Evolutionary conservation across 1,140 invertebrate genomes (phyloP).

Genomic region (Eurosta solidaginis): DNA sequence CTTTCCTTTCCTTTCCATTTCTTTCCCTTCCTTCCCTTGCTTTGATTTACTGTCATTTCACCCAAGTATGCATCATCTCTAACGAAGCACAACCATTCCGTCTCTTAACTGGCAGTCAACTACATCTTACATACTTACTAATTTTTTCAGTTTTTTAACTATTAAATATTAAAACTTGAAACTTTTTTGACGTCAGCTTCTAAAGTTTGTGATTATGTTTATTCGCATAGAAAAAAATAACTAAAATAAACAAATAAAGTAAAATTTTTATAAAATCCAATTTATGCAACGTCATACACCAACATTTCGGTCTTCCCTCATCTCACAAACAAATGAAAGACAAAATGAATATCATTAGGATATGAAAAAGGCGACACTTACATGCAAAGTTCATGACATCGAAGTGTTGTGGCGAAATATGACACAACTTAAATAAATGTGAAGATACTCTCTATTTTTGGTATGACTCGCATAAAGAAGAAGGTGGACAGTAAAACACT

Average conservation of each 20-base stretch:
- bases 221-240: not conserved
- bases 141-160: too few species aligned
- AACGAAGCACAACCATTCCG: too few species aligned
- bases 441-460: too few species aligned
- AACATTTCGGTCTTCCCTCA: not conserved
- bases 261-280: not conserved
- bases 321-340: not conserved
- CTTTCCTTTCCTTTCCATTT: not conserved
- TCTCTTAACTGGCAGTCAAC: too few species aligned
- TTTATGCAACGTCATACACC: not conserved
- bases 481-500: not conserved
- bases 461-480: too few species aligned
- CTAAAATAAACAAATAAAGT: not conserved
- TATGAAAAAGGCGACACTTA: slow-evolving; percentile 4
- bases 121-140: too few species aligned
- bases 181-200: too few species aligned
- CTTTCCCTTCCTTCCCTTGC: too few species aligned
- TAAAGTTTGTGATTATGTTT: too few species aligned
- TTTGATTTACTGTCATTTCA: not conserved
- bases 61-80: too few species aligned
- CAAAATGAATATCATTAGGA: slow-evolving; percentile 6
- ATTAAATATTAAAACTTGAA: too few species aligned
- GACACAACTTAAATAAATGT: not conserved
- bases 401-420: not conserved
- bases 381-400: not conserved